phyloP scores from a whole-genome alignment of 2,113 vertebrate species.

The Columbina picui region DNA sequence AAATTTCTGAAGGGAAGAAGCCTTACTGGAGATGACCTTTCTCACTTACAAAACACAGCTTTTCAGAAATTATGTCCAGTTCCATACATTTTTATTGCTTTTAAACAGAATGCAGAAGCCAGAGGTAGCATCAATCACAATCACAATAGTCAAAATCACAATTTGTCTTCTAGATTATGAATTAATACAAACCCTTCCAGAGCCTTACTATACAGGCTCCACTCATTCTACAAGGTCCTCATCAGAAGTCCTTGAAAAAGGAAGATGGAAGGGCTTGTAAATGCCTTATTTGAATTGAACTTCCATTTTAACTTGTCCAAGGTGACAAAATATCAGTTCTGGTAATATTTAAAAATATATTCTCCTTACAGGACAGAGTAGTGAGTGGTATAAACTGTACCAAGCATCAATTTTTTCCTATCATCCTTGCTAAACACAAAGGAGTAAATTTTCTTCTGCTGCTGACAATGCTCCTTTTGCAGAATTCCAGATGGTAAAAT shows the following conservation, averaged over 20 bases:
- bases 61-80: background rate
- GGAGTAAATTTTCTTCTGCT: background rate
- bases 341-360: background rate
- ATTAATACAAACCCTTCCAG: background rate
- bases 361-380: background rate
- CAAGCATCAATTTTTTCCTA: background rate
- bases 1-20: background rate
- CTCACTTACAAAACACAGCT: background rate
- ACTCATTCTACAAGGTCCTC: background rate
- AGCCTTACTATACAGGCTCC: background rate
- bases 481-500: background rate
- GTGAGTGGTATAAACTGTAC: background rate
- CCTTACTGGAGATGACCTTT: background rate
- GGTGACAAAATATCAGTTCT: background rate
- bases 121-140: background rate
- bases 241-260: background rate
- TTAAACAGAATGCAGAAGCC: background rate
- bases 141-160: background rate
- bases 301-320: background rate
- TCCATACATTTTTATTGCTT: background rate
- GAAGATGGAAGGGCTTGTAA: background rate
- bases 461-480: background rate
- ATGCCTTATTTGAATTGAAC: background rate
- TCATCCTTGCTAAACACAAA: background rate
- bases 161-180: background rate